Percentiles rank a stretch among this genome's conserved stretches.
Evolutionary conservation across 2,797 vertebrate genomes (phyloP).

Genomic region (Iguana delicatissima): DNA sequence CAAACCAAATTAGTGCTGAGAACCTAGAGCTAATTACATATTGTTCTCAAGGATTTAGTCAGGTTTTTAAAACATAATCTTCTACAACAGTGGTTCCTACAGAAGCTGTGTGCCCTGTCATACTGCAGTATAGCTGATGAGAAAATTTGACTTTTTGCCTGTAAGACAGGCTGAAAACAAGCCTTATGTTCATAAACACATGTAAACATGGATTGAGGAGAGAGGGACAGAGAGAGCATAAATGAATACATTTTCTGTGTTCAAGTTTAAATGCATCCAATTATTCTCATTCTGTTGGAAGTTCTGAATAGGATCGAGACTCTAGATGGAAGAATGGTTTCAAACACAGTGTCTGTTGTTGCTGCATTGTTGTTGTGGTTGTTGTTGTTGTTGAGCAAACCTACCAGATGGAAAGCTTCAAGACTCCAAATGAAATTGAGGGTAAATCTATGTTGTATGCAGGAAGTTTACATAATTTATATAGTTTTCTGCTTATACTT

Average conservation of each 20-base stretch:
- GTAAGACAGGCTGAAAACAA: background rate
- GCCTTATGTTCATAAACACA: background rate
- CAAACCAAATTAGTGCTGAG: background rate
- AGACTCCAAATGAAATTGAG: background rate
- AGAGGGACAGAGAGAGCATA: background rate
- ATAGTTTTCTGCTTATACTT: slow-evolving; percentile 9
- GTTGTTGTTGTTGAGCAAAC: background rate
- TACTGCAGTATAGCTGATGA: slow-evolving; percentile 8
- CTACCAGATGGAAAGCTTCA: background rate
- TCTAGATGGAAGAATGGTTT: background rate
- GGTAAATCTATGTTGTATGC: slow-evolving; percentile 6
- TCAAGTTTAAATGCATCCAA: background rate
- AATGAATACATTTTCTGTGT: slow-evolving; percentile 27
- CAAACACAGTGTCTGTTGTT: background rate
- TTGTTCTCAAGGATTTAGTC: slow-evolving; percentile 5
- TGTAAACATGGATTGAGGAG: no score
- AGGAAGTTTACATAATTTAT: background rate
- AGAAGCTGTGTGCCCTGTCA: background rate
- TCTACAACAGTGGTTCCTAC: slow-evolving; percentile 30
- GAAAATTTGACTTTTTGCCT: background rate
- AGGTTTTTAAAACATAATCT: slow-evolving; percentile 23
- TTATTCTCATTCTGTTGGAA: background rate
- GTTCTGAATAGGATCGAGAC: background rate
- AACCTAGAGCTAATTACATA: background rate
- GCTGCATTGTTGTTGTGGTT: no score